phyloP scores from a whole-genome alignment of 1,140 invertebrate species.

The Antheraea pernyi region DNA sequence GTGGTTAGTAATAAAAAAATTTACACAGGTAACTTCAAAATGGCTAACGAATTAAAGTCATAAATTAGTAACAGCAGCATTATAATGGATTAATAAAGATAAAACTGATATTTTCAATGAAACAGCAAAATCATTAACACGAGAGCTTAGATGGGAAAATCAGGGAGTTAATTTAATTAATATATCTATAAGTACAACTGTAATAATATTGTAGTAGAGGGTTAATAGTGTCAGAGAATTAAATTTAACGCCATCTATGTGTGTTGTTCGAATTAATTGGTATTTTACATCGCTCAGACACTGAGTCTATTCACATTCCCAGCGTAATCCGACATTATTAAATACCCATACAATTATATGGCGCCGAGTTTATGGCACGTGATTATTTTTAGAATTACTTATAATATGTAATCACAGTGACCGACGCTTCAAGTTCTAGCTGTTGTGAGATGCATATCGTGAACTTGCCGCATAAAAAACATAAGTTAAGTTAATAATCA shows the following conservation, averaged over 20 bases:
- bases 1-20: too few species aligned
- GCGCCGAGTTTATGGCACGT: constrained; percentile 39
- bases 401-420: not conserved
- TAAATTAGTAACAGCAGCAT: too few species aligned
- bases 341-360: constrained; percentile 42
- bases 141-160: too few species aligned
- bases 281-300: not conserved
- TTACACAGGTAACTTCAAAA: too few species aligned
- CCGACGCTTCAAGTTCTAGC: not conserved
- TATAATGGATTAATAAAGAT: too few species aligned
- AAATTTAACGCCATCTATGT: not conserved
- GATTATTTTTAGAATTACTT: constrained; percentile 28
- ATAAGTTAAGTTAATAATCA: constrained; percentile 17
- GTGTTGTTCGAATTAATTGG: not conserved
- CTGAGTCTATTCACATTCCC: constrained; percentile 39
- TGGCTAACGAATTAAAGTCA: too few species aligned
- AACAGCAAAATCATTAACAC: too few species aligned
- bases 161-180: too few species aligned
- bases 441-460: constrained; percentile 3
- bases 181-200: too few species aligned
- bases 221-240: too few species aligned
- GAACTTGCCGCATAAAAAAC: constrained; percentile 13
- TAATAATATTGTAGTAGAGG: too few species aligned
- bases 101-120: too few species aligned
- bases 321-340: constrained; percentile 41